Conservation (phyloP, 1,140 invertebrate species). For the Anagrus nilaparvatae region DNA sequence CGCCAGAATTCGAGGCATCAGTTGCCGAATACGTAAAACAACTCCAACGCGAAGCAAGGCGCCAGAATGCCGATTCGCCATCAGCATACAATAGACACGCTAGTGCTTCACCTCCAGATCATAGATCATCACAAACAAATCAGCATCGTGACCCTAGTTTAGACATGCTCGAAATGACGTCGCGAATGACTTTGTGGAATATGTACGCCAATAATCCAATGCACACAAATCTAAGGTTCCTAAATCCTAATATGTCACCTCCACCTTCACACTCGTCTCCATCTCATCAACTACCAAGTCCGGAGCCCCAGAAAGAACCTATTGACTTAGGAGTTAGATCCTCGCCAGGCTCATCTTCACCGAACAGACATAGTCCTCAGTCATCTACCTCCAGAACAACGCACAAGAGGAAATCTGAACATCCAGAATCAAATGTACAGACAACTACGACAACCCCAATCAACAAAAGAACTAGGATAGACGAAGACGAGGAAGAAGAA, state of each 20-base stretch:
- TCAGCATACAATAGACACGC: constrained; percentile 20
- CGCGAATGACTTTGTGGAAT: constrained; percentile 69
- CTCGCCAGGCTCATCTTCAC: constrained; percentile 30
- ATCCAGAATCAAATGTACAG: too few species aligned
- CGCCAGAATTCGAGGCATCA: constrained; percentile 60
- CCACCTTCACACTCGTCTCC: constrained; percentile 30
- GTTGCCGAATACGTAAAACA: constrained; percentile 70
- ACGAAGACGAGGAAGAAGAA: constrained; percentile 48
- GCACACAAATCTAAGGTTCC: constrained; percentile 29
- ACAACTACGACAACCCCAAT: constrained; percentile 32
- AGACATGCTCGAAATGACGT: constrained; percentile 61
- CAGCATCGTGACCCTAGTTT: constrained; percentile 44
- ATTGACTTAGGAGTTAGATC: constrained; percentile 47
- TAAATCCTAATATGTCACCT: constrained; percentile 25
- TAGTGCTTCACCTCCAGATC: constrained; percentile 49
- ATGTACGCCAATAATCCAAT: constrained; percentile 61
- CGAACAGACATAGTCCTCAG: constrained; percentile 25
- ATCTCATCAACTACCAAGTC: constrained; percentile 26
- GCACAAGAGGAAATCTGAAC: too few species aligned
- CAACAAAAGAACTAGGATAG: constrained; percentile 53
- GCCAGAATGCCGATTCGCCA: constrained; percentile 33
- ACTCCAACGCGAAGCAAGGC: constrained; percentile 35
- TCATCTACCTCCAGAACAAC: too few species aligned
- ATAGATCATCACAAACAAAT: constrained; percentile 37
- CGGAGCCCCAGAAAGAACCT: constrained; percentile 50